phyloP scores from a whole-genome alignment of 2,888 invertebrate species.

The Cloeon dipterum region DNA sequence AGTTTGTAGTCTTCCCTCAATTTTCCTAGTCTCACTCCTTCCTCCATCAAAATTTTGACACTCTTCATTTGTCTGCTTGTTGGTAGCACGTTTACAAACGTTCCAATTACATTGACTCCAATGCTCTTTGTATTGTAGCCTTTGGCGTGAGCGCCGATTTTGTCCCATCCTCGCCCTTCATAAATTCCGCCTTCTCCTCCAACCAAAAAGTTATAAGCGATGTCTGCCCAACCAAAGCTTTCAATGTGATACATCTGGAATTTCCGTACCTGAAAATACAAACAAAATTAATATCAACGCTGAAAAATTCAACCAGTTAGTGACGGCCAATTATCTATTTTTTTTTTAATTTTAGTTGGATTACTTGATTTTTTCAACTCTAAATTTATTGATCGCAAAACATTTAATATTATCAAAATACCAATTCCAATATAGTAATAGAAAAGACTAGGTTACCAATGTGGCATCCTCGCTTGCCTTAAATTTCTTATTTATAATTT shows the following conservation, averaged over 20 bases:
- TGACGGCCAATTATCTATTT: too few relatives aligned
- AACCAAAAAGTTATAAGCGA: slow-evolving; percentile 53
- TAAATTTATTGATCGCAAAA: too few relatives aligned
- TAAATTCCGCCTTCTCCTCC: slow-evolving; percentile 58
- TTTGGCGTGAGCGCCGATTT: slow-evolving; percentile 43
- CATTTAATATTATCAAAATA: too few relatives aligned
- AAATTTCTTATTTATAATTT: not conserved
- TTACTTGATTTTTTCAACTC: too few relatives aligned
- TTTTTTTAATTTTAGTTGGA: too few relatives aligned
- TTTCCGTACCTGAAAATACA: slow-evolving; percentile 23
- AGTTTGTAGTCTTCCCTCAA: slow-evolving; percentile 23
- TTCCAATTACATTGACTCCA: slow-evolving; percentile 49
- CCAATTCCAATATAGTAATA: too few relatives aligned
- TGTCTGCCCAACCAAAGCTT: slow-evolving; percentile 35
- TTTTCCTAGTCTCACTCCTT: slow-evolving; percentile 22
- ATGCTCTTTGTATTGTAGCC: slow-evolving; percentile 39
- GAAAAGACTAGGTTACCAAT: too few relatives aligned
- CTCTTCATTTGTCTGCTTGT: slow-evolving; percentile 15
- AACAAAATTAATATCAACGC: slow-evolving; percentile 18
- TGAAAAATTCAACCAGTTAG: too few relatives aligned
- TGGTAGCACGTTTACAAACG: slow-evolving; percentile 27
- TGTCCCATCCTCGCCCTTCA: slow-evolving; percentile 50
- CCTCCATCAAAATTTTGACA: slow-evolving; percentile 20
- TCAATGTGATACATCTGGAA: slow-evolving; percentile 50
- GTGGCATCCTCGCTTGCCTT: not conserved